These are phyloP conservation scores for Phortica magna DNA, from an alignment of 2,888 invertebrate species.

Conservation along the genomic window DNA sequence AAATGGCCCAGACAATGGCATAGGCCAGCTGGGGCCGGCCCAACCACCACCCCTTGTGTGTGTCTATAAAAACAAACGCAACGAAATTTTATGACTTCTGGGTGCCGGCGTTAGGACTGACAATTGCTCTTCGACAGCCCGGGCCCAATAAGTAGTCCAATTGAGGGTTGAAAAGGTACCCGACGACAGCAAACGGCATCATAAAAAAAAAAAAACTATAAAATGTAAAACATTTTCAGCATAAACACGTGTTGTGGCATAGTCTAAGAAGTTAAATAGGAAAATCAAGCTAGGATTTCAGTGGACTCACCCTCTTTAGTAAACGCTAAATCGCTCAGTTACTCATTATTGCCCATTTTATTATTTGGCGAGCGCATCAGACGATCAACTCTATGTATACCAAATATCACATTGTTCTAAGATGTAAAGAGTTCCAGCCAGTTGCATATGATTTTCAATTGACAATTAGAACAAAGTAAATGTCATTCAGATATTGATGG, in stretches of 20 bases:
- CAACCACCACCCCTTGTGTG: constrained; percentile 51
- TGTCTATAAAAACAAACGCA: constrained; percentile 41
- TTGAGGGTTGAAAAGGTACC: constrained; percentile 19
- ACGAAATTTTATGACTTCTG: constrained; percentile 67
- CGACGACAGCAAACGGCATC: constrained; percentile 45
- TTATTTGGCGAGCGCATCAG: too few species aligned
- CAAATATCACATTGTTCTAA: too few species aligned
- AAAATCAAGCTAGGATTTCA: neutral
- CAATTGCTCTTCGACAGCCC: constrained; percentile 15
- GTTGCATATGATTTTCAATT: too few species aligned
- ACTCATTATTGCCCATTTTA: too few species aligned
- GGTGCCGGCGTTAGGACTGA: constrained; percentile 53
- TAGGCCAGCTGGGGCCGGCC: neutral
- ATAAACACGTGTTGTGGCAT: neutral
- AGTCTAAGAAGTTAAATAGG: neutral
- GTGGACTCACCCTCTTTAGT: neutral
- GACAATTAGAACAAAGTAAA: too few species aligned
- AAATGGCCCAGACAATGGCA: constrained; percentile 43
- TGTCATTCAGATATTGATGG: too few species aligned
- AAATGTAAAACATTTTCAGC: constrained; percentile 63
- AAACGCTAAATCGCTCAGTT: too few species aligned
- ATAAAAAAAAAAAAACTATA: constrained; percentile 67
- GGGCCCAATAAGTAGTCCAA: neutral
- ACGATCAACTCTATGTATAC: too few species aligned
- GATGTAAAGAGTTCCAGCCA: too few species aligned